These are phyloP conservation scores for Kryptopterus vitreolus DNA, from an alignment of 2,797 vertebrate species.

Conservation along the genomic window DNA sequence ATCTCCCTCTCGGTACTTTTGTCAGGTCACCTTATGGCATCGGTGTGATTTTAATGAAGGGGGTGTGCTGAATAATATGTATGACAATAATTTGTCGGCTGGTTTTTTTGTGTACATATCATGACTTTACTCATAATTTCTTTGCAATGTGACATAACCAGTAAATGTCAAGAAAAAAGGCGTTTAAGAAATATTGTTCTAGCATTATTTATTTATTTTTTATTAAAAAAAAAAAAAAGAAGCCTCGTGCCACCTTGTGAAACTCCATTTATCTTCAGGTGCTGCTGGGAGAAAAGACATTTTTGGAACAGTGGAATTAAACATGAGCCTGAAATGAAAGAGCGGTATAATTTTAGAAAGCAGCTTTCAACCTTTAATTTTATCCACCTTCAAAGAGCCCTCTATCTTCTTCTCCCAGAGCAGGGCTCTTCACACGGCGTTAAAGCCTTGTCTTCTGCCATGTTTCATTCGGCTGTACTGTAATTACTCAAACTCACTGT, in stretches of 20 bases:
- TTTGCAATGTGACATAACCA: constrained; percentile 5
- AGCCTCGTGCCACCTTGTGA: constrained; percentile 73
- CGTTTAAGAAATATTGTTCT: constrained; percentile 72
- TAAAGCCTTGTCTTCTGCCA: constrained; percentile 39
- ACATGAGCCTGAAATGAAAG: constrained; percentile 83
- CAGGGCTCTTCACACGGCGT: constrained; percentile 50
- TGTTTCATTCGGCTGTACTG: constrained; percentile 35
- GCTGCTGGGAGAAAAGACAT: constrained; percentile 71
- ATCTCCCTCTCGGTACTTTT: neutral
- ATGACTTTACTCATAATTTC: neutral
- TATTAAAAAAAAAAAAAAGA: neutral
- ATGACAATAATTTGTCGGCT: neutral
- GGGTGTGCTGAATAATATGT: neutral
- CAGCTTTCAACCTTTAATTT: constrained; percentile 83
- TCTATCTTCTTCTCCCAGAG: constrained; percentile 59
- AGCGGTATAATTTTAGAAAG: constrained; percentile 85
- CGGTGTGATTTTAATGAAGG: neutral
- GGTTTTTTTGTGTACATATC: constrained; percentile 14
- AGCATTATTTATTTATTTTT: constrained; percentile 69
- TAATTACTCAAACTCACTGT: constrained; percentile 43
- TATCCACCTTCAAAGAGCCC: constrained; percentile 73
- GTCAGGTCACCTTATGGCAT: constrained; percentile 14
- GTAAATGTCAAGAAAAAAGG: constrained; percentile 26
- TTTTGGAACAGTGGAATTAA: constrained; percentile 79
- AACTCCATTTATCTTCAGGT: constrained; percentile 79